phyloP scores from a whole-genome alignment of 2,888 invertebrate species.

The Tholera decimalis region DNA sequence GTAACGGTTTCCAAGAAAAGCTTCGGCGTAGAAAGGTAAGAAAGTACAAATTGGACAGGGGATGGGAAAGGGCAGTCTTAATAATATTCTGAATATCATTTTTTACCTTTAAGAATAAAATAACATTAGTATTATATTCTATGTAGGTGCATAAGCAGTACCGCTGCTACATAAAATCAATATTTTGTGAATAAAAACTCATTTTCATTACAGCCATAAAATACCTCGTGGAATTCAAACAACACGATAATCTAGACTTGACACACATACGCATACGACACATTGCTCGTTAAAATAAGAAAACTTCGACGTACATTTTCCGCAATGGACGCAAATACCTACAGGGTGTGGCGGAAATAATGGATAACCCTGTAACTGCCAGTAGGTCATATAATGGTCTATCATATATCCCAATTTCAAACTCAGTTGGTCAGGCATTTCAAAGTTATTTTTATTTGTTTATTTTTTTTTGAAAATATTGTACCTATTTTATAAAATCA shows the following conservation, averaged over 20 bases:
- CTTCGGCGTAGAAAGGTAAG: conserved; percentile 5
- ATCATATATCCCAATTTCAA: too few species aligned
- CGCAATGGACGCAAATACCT: conserved; percentile 23
- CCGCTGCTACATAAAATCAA: conserved; percentile 1
- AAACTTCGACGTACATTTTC: conserved; percentile 20
- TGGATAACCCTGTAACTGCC: too few species aligned
- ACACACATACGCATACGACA: conserved; percentile 6
- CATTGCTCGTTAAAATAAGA: conserved; percentile 9
- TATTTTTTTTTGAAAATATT: too few species aligned
- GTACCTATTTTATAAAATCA: too few species aligned
- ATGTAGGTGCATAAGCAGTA: background rate
- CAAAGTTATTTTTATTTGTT: too few species aligned
- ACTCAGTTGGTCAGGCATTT: too few species aligned
- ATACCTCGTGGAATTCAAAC: conserved; percentile 15
- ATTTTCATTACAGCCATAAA: conserved; percentile 16
- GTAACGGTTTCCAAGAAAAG: conserved; percentile 20
- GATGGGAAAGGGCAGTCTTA: background rate
- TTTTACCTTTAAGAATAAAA: background rate
- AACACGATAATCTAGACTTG: conserved; percentile 20
- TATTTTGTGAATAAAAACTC: background rate
- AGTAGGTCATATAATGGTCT: too few species aligned
- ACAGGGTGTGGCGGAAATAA: too few species aligned
- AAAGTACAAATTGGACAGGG: background rate
- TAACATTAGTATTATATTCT: background rate
- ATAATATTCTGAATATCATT: background rate